Evolutionary conservation across 1,140 invertebrate species (phyloP).

Genomic region (Liolophura sinensis): DNA sequence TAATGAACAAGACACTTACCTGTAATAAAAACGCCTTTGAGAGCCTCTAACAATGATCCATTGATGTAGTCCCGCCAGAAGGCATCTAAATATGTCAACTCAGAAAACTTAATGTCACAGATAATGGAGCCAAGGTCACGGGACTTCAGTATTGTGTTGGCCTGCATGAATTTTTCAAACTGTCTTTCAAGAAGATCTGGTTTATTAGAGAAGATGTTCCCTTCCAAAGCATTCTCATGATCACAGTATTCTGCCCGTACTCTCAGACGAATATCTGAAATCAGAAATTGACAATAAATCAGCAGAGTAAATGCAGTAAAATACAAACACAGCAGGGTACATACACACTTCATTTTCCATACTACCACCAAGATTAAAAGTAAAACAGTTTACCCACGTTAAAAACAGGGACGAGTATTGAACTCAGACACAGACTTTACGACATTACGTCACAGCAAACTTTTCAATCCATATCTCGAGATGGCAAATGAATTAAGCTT

Average conservation of each 20-base stretch:
- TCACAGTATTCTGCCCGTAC: constrained; percentile 45
- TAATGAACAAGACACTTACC: too few relatives aligned
- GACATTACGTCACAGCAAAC: too few relatives aligned
- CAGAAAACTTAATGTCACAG: constrained; percentile 58
- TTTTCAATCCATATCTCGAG: not conserved
- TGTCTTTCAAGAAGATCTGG: constrained; percentile 45
- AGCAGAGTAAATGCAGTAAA: not conserved
- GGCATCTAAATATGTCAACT: constrained; percentile 56
- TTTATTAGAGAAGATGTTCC: constrained; percentile 48
- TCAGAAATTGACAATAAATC: not conserved
- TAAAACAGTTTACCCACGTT: too few relatives aligned
- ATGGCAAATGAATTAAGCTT: not conserved
- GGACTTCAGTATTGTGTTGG: constrained; percentile 50
- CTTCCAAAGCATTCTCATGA: constrained; percentile 42
- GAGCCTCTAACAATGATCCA: constrained; percentile 53
- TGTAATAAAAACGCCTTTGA: constrained; percentile 55
- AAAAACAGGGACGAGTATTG: too few relatives aligned
- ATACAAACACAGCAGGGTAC: too few relatives aligned
- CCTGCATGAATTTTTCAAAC: constrained; percentile 54
- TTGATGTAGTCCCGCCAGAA: constrained; percentile 59
- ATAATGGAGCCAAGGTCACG: constrained; percentile 54
- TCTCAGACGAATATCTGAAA: constrained; percentile 43
- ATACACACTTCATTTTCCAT: too few relatives aligned
- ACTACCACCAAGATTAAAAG: too few relatives aligned
- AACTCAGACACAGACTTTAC: too few relatives aligned